Evolutionary conservation across 2,888 invertebrate species (phyloP), one percentile per base, ranked within the genome.

Genomic region (Labia minor): DNA sequence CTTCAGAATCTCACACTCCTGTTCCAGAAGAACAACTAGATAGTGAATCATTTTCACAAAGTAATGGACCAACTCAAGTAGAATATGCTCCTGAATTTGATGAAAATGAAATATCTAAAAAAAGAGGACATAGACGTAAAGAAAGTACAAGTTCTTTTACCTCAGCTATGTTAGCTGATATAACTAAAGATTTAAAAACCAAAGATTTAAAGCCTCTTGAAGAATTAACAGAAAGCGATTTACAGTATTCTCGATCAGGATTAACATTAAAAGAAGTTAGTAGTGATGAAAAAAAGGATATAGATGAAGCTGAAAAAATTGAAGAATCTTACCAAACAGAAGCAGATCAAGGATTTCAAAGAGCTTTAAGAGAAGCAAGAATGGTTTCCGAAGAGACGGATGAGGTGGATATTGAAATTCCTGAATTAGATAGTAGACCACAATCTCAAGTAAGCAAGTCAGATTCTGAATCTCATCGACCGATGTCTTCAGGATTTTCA

Each of bases 41-140:
- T 61, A 69, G 70, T 62, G 68, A 66, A 49, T 66, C 70, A 49
- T 49, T 49, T 20, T 68, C 70, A 37, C 72, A 72, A 20, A 72
- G 71, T 65, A 81, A 81, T 76, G 81, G 81, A 11, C 81, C 81
- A 65, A 79, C 80, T 63, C 81, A 81, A 75, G 80, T 81, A 49
- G 81, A 81, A 19, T 81, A 78, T 71, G 75, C 76, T 66, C 78
- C 80, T 20, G 80, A 80, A 72, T 79, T 78, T 73, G 81, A 80
- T 68, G 75, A 78, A 67, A 77, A 73, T 71, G 76, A 77, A 68
- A 70, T 70, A 16, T 77, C 79, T 20, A 64, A 66, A 71, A 71
- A 71, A 67, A 69, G 72, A 71, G 82, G 83, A 1, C 85, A 85
- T 69, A 79, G 83, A 68, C 78, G 84, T 18, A 79, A 77, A 67